These are phyloP conservation scores for Cavia aperea DNA, from an alignment of 2,113 vertebrate genomes.

Conservation along the genomic window DNA sequence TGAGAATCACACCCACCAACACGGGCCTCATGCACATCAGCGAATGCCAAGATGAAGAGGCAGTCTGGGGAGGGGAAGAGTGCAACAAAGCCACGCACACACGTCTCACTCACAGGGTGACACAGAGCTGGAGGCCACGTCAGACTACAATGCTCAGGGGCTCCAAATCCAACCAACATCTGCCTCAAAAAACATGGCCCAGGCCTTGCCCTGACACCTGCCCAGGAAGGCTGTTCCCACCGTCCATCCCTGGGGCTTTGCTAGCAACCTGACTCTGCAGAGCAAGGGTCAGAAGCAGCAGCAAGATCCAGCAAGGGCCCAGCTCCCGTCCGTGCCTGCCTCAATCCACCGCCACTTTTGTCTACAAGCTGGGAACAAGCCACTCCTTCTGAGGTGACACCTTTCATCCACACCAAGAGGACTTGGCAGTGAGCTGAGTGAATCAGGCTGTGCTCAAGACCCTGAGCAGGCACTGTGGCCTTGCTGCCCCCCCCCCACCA, in stretches of 20 bases:
- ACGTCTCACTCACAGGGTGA: neutral
- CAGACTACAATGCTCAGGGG: neutral
- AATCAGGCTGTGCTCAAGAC: neutral
- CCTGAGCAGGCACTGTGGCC: neutral
- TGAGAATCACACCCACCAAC: constrained; percentile 52
- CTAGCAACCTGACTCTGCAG: neutral
- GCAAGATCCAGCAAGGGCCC: neutral
- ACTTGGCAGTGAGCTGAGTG: neutral
- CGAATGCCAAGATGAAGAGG: neutral
- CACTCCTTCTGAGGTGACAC: neutral
- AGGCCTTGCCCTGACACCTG: neutral
- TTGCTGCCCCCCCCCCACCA: neutral
- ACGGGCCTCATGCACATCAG: neutral
- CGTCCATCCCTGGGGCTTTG: neutral
- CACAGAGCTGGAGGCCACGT: neutral
- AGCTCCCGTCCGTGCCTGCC: neutral
- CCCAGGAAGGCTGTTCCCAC: neutral
- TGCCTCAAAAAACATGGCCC: neutral
- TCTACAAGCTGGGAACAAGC: neutral
- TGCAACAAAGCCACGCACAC: neutral
- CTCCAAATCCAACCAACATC: neutral
- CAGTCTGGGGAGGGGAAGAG: neutral
- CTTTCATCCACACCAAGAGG: neutral
- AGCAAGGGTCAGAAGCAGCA: neutral
- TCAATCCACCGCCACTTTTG: neutral